A percentile compares a stretch with the other conserved stretches of the same genome.
Evolutionary conservation across 2,797 vertebrate genomes (phyloP).

Genomic region (Myotis planiceps): DNA sequence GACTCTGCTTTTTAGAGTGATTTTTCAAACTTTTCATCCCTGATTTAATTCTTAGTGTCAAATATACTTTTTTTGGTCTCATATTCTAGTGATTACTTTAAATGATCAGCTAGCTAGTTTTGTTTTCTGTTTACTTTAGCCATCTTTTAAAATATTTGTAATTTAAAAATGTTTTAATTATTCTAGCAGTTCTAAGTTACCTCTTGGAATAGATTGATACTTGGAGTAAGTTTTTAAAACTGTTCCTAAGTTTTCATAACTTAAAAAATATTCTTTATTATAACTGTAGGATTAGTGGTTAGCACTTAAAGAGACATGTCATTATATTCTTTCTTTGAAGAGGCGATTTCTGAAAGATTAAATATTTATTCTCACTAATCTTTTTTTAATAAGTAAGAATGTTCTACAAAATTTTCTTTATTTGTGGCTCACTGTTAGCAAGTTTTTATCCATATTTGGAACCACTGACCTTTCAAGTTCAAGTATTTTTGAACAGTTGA

Average conservation of each 20-base stretch:
- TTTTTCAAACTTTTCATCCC: neutral
- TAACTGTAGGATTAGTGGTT: neutral
- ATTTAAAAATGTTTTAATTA: neutral
- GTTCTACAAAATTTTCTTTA: neutral
- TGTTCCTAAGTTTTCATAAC: neutral
- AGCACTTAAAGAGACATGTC: neutral
- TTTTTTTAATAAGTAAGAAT: neutral
- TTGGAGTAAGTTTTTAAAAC: neutral
- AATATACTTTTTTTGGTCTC: neutral
- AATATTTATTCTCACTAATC: neutral
- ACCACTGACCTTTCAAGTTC: neutral
- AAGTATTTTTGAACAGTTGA: neutral
- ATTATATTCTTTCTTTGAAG: conserved; percentile 4
- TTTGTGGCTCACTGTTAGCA: neutral
- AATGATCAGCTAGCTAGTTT: neutral
- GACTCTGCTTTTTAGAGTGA: neutral
- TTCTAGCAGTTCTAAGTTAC: neutral
- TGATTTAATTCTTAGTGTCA: conserved; percentile 37
- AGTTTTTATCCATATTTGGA: neutral
- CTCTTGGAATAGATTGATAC: neutral
- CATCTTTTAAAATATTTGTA: neutral
- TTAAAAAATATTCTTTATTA: neutral
- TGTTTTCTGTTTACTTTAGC: neutral
- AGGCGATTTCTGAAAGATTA: neutral
- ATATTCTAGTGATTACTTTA: neutral